phyloP scores from a whole-genome alignment of 2,888 invertebrate genomes.

The Colostygia pectinataria region DNA sequence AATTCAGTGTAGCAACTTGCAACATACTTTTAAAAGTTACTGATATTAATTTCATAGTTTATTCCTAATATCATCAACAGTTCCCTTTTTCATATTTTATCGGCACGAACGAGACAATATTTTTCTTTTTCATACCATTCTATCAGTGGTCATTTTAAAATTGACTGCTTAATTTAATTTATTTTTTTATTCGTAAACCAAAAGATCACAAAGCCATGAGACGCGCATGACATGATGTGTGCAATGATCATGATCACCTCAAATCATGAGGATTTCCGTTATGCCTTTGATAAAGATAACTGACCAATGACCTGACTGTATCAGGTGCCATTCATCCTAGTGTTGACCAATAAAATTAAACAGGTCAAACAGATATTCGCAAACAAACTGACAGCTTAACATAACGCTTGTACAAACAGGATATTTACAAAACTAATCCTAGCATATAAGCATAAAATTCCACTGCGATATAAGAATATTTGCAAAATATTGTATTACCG shows the following conservation, averaged over 20 bases:
- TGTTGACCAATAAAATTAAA: conserved; percentile 12
- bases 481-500: conserved; percentile 24
- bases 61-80: too few relatives aligned
- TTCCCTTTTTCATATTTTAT: too few relatives aligned
- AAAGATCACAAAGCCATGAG: too few relatives aligned
- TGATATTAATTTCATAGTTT: too few relatives aligned
- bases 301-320: conserved; percentile 5
- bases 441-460: conserved; percentile 34
- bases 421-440: neutral
- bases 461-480: conserved; percentile 39
- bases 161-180: too few relatives aligned
- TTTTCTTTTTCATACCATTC: too few relatives aligned
- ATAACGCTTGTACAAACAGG: conserved; percentile 6
- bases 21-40: too few relatives aligned
- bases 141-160: neutral
- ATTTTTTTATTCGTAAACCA: too few relatives aligned
- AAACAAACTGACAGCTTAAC: conserved; percentile 6
- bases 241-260: too few relatives aligned
- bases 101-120: too few relatives aligned
- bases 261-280: neutral
- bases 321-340: neutral
- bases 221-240: too few relatives aligned
- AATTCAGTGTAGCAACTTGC: too few relatives aligned
- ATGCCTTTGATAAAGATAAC: neutral
- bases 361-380: conserved; percentile 14